Base-by-base conservation (phyloP, 1,140 invertebrate genomes). In the Lineus longissimus region DNA sequence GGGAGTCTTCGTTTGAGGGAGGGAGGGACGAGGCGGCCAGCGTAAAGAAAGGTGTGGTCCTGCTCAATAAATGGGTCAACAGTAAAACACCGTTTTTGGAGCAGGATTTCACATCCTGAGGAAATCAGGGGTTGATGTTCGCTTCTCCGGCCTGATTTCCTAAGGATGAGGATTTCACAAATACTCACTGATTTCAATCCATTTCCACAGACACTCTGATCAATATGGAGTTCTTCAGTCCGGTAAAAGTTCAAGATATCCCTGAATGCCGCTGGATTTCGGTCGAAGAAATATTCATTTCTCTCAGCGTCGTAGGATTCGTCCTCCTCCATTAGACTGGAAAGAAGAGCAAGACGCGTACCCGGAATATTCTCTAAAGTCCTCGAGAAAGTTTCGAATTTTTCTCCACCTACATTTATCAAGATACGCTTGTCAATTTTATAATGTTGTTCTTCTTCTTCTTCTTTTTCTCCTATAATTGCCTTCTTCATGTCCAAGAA, bases 331-430 rank as follows among this genome's bases (percentile, higher is more conserved):
- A 7, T 25, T 6, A 62, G 61, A 9, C 29, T 57, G 15, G 61
- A 56, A 15, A 62, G 31, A 19, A 25, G 2, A 27, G 51, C 27
- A 2, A 62, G 61, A 7, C 61, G 13, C 6, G 61, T 62, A 6
- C 61, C 61, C 2, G 61, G 61, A 41, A 62, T 27, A 17, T 41
- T 62, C 31, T 62, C 61, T 33, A 62, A 58, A 6, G 57, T 60
- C 47, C 47, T 7, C 23, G n/a, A 11, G 2, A 17, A 23, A 4
- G 61, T 62, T 33, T 59, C 47, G 47, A 27, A 31, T 11, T 54
- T 23, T n/a, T 22, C 30, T 4, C 61, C 61, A 4, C 61, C 57
- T 2, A 62, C 57, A 59, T 62, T 62, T 19, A 62, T 59, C 40
- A 31, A 9, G 6, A 62, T 51, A 9, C 47, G 47, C 25, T 27